Evolutionary conservation across 2,113 vertebrate species (phyloP), one percentile per base, ranked within the genome.

Genomic region (Uria lomvia): DNA sequence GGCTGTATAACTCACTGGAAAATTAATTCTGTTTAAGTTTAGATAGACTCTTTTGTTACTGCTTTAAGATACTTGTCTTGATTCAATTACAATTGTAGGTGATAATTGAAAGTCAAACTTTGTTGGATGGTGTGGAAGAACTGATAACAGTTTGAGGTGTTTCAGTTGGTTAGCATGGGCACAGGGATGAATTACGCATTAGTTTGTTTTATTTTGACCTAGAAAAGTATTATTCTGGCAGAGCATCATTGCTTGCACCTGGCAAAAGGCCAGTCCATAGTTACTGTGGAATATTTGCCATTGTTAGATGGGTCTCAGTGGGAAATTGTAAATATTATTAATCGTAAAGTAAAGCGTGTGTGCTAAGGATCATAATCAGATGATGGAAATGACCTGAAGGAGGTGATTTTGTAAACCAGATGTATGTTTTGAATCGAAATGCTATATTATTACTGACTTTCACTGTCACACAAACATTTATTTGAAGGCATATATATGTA

Each of bases 401-500:
- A 58, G n/a, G 15, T 50, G 50, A n/a, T 86, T 86, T 83, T 21
- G 29, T 88, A 55, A 45, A 60, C 27, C 49, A 92, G 80, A 24
- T 65, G 21, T 53, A 30, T 43, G 12, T 77, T 88, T 79, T 2
- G 2, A 4, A 21, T 12, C 4, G 8, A 49, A 88, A 24, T 32
- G 23, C 6, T 62, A 0, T 43, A 22, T 80, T 62, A 42, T 43
- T 70, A 1, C 32, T 52, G 38, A 11, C 14, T 86, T 83, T 59
- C 18, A 14, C 21, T 66, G 76, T 15, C 17, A 22, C 6, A 11
- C 8, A 7, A 36, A 1, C 8, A 12, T 20, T 85, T 47, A 27
- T 67, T 52, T 74, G 9, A n/a, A 59, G 29, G 4, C 0, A 0
- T 16, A 3, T 8, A 2, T 71, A 5, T 6, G 10, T 23, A 49